Conservation (phyloP, 2,113 vertebrate species). For the Cebus imitator region DNA sequence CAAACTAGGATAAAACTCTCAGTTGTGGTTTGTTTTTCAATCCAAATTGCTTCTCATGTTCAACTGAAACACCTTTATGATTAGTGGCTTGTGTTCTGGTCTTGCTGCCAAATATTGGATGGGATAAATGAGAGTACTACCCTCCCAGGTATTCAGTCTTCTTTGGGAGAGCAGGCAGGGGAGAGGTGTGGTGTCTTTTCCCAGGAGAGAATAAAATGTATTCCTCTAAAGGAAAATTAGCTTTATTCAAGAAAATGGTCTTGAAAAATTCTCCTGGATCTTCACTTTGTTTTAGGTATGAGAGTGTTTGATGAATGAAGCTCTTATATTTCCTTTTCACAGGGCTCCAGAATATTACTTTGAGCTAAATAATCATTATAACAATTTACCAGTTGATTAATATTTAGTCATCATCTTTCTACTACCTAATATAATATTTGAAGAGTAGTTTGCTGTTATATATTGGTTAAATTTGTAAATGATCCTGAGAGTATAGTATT, state of each 20-base stretch:
- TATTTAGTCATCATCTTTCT: slow-evolving; percentile 49
- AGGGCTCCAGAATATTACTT: slow-evolving; percentile 35
- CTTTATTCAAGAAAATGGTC: slow-evolving; percentile 43
- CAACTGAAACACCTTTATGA: not conserved
- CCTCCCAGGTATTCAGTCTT: not conserved
- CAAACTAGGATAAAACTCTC: not conserved
- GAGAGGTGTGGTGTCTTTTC: not conserved
- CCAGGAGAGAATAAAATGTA: not conserved
- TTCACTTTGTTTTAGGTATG: slow-evolving; percentile 31
- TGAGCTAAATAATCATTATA: slow-evolving; percentile 40
- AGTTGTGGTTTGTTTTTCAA: not conserved
- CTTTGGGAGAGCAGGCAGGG: not conserved
- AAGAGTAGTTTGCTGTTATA: slow-evolving; percentile 17
- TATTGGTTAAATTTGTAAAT: slow-evolving; percentile 63
- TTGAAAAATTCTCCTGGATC: not conserved
- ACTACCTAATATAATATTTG: not conserved
- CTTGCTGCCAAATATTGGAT: not conserved
- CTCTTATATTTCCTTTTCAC: slow-evolving; percentile 48
- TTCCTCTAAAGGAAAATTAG: not conserved
- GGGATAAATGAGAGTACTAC: not conserved
- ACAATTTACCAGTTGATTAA: slow-evolving; percentile 55
- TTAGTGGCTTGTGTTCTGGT: not conserved
- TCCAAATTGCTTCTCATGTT: not conserved
- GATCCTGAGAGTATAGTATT: slow-evolving; percentile 6
- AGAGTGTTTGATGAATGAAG: slow-evolving; percentile 35